Base-by-base conservation (phyloP, 1,140 invertebrate species). In the Hylyphantes graminicola region DNA sequence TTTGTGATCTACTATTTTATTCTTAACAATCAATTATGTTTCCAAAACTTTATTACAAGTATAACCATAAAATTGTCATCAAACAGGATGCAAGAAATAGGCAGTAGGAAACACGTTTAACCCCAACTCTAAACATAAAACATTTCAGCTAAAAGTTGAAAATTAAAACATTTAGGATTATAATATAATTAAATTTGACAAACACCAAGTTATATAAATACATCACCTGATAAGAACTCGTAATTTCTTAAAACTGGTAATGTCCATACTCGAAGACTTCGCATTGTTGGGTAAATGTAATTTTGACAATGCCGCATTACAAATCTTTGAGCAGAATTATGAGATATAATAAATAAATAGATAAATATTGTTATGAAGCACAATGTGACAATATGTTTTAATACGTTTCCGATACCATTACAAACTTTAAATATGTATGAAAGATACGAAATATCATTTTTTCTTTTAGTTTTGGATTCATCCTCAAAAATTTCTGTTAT, bases 281-380 rank as follows among this genome's bases (percentile, higher is more conserved):
- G 91, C 87, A 94, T 91, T 54, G 91, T 92, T 35, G 93, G 93
- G 90, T 94, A 94, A 88, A 94, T 93, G 87, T 92, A 92, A 87
- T 93, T 92, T 89, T 94, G 93, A 54, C 93, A 87, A 89, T 93
- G 92, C 87, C 93, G 92, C 78, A 92, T 88, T 77, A 93, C 84
- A 85, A 91, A 89, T 87, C 89, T 92, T 70, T 92, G 90, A 0
- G 90, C 89, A 21, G 90, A 88, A 86, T 91, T 92, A 87, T 91
- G 90, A 87, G 85, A 85, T 57, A 87, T 90, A 88, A 86, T 89
- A 61, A 88, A 55, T 89, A 21, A 89, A 85, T 87, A 88, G 6
- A 88, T 53, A 78, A 88, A 19, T 53, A 90, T 78, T 59, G 87
- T n/a, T 85, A 87, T 85, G 76, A 86, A 53, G 78, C 89, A 50